phyloP scores from a whole-genome alignment of 2,797 vertebrate species.

The Hemibagrus guttatus region DNA sequence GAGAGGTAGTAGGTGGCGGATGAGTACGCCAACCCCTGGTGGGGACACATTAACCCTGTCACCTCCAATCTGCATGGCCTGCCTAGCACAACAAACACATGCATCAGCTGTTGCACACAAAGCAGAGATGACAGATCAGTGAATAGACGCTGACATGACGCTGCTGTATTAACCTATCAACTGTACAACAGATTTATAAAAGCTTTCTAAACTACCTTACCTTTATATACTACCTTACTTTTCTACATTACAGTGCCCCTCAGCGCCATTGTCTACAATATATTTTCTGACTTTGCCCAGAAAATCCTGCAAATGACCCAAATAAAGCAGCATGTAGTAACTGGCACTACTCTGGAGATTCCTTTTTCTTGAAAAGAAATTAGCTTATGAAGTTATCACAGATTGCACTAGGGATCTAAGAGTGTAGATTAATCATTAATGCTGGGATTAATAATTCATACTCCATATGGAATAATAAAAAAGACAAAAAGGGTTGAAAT shows the following conservation, averaged over 20 bases:
- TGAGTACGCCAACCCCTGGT: conserved; percentile 9
- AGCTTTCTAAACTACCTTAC: neutral
- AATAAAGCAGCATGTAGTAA: neutral
- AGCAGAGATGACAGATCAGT: neutral
- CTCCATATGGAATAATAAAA: conserved; percentile 19
- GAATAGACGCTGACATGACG: neutral
- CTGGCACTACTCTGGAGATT: neutral
- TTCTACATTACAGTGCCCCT: too few relatives aligned
- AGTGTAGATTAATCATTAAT: conserved; percentile 38
- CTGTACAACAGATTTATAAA: neutral
- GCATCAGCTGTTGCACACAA: conserved; percentile 37
- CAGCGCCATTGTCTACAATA: neutral
- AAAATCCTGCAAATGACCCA: neutral
- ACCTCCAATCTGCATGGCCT: conserved; percentile 14
- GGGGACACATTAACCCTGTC: conserved; percentile 39
- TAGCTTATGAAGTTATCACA: neutral
- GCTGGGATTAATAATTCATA: conserved; percentile 34
- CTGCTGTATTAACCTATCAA: neutral
- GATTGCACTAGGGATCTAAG: neutral
- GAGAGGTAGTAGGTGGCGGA: conserved; percentile 41
- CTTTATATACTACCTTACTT: too few relatives aligned
- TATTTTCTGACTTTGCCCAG: neutral
- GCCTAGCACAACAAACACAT: conserved; percentile 38
- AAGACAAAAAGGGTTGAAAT: neutral
- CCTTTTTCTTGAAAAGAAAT: neutral